Conservation (phyloP, 2,888 invertebrate genomes). For the Orchestes rusci region DNA sequence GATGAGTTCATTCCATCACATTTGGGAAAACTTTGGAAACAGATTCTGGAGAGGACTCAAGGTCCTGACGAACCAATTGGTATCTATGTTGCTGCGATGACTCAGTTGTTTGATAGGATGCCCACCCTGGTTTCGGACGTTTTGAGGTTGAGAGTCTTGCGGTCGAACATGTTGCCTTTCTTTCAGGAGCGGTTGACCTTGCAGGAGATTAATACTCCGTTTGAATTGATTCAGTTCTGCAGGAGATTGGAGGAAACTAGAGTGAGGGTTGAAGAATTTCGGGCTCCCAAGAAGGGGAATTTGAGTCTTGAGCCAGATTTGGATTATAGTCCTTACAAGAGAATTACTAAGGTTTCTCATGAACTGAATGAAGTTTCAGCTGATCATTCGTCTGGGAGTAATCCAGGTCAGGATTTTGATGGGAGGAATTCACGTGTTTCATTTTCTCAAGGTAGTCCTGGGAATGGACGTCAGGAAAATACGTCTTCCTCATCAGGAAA, state of each 20-base stretch:
- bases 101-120: no score
- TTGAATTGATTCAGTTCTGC: constrained; percentile 5
- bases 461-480: no score
- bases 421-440: background rate
- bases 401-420: background rate
- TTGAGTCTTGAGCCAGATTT: no score
- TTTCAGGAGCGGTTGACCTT: constrained; percentile 9
- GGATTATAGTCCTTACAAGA: no score
- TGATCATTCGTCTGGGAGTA: no score
- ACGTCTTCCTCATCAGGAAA: no score
- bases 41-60: no score
- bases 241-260: constrained; percentile 6
- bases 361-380: no score
- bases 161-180: constrained; percentile 10
- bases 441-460: no score
- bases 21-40: constrained; percentile 5
- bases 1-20: constrained; percentile 1
- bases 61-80: no score
- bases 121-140: constrained; percentile 7
- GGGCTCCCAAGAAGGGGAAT: background rate
- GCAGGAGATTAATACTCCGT: constrained; percentile 1
- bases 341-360: no score
- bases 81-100: no score
- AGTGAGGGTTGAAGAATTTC: background rate
- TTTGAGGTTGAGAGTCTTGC: constrained; percentile 5